Base-by-base conservation (phyloP, 1,140 invertebrate genomes). In the Odontomachus brunneus region DNA sequence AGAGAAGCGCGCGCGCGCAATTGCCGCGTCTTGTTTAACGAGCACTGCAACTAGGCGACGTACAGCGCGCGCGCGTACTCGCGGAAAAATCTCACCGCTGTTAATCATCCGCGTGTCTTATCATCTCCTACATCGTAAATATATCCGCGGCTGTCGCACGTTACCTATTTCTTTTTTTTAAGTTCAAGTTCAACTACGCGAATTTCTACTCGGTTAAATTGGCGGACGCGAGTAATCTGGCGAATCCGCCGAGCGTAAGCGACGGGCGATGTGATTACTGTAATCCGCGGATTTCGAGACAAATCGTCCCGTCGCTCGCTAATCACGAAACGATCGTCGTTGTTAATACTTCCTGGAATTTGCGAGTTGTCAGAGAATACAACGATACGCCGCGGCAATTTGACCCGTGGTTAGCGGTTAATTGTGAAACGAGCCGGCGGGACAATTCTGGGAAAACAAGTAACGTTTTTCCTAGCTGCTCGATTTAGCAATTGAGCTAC, bases 81-180 rank as follows among this genome's bases (percentile, higher is more conserved):
- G 1, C 19, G 51, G 51, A 80, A 80, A 80, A 71, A 14, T 80
- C 38, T 71, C 17, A 71, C 2, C 33, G 51, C 53, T 80, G 57
- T 71, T 71, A 80, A 80, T 80, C 75, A 80, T 26, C 33, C 51
- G 51, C 29, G 24, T 4, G 44, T 7, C 29, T 80, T 80, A 71
- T 71, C 75, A 44, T 59, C 38, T 80, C 44, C 38, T 11, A 11
- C 49, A 38, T 66, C 19, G 11, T 66, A 66, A 76, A 76, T 76
- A 66, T 44, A 76, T 48, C 51, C 51, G 24, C 51, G 33, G 24
- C 65, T 48, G 14, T 11, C 38, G 7, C 22, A 4, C 63, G 4
- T 65, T 19, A 48, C 33, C n/a, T 65, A 38, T 51, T 51, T 65
- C 38, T 44, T 44, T 44, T 11, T 44, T 44, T 75, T 51, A 1